Evolutionary conservation across 2,888 invertebrate species (phyloP).

Genomic region (Balanococcus diminutus): DNA sequence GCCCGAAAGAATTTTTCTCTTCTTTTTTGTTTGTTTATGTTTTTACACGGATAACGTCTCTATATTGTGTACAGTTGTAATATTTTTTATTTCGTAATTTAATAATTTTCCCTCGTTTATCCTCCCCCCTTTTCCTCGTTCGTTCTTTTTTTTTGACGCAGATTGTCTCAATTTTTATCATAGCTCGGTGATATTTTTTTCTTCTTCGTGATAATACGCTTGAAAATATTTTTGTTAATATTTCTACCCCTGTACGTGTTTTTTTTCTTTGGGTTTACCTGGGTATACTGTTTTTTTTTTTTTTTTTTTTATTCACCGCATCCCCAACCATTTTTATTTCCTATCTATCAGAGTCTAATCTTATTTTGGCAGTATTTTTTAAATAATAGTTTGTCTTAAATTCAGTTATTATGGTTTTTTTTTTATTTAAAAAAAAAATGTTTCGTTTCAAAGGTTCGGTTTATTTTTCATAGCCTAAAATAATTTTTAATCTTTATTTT

Average conservation of each 20-base stretch:
- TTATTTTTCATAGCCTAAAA: not conserved
- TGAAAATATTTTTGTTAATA: slow-evolving; percentile 11
- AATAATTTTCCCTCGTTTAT: not conserved
- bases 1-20: slow-evolving; percentile 1
- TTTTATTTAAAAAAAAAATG: not conserved
- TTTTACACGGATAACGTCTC: slow-evolving; percentile 25
- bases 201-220: slow-evolving; percentile 31
- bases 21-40: not conserved
- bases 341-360: not conserved
- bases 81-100: slow-evolving; percentile 38
- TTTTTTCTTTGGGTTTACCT: not conserved
- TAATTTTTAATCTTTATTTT: slow-evolving; percentile 4
- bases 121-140: not conserved
- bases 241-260: not conserved
- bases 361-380: not conserved
- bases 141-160: not conserved
- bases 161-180: slow-evolving; percentile 32
- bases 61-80: slow-evolving; percentile 6
- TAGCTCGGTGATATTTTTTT: slow-evolving; percentile 16
- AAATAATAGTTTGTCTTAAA: not conserved
- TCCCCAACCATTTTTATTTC: not conserved
- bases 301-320: not conserved
- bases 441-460: not conserved
- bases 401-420: not conserved
- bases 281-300: not conserved